Evolutionary conservation across 2,113 vertebrate genomes (phyloP).

Genomic region (Amphiprion ocellaris): DNA sequence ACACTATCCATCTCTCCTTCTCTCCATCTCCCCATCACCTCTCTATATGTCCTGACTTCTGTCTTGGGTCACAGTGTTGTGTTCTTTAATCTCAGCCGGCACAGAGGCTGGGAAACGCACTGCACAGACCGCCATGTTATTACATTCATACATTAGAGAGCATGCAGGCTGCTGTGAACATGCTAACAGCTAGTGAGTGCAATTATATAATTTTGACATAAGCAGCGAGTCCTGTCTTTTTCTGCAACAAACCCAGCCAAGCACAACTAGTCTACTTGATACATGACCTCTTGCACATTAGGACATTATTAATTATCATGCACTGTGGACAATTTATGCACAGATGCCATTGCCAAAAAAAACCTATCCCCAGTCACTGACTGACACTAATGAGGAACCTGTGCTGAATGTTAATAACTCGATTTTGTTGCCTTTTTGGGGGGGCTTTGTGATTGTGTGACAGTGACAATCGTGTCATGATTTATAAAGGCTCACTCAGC

Average conservation of each 20-base stretch:
- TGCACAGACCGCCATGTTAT: conserved; percentile 7
- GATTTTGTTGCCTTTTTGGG: conserved; percentile 21
- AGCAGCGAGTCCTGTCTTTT: conserved; percentile 17
- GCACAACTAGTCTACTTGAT: conserved; percentile 38
- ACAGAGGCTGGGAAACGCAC: not conserved
- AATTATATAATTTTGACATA: conserved; percentile 50
- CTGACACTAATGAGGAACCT: conserved; percentile 44
- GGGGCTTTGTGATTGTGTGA: conserved; percentile 5
- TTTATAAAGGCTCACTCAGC: conserved; percentile 38
- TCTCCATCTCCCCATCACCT: not conserved
- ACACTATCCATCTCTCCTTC: not conserved
- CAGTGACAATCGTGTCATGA: conserved; percentile 14
- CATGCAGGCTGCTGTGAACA: conserved; percentile 26
- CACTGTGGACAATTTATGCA: conserved; percentile 56
- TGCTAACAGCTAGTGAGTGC: conserved; percentile 46
- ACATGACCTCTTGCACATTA: conserved; percentile 38
- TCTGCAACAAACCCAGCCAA: conserved; percentile 8
- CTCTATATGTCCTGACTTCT: not conserved
- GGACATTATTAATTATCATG: conserved; percentile 54
- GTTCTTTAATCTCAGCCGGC: conserved; percentile 10
- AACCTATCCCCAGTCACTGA: conserved; percentile 59
- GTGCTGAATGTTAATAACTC: conserved; percentile 55
- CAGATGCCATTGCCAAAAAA: conserved; percentile 65
- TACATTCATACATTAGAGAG: conserved; percentile 10
- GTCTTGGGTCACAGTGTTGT: not conserved